Percentiles rank a stretch among this genome's conserved stretches.
These are phyloP conservation scores for Acronicta aceris DNA, from an alignment of 2,888 invertebrate genomes.

Conservation along the genomic window DNA sequence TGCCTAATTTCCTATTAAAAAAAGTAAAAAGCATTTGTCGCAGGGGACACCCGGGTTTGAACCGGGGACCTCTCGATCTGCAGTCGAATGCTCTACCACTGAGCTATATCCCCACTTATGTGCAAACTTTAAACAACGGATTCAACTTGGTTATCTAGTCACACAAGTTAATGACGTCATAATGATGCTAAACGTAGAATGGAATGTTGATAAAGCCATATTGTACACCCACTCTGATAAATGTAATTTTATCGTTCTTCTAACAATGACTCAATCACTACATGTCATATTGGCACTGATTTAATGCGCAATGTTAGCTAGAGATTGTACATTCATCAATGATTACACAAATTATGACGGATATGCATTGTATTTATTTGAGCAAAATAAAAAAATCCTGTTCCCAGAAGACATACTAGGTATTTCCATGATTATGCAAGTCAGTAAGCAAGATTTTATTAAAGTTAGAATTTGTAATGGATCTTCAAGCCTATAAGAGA, in stretches of 20 bases:
- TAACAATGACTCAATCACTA: conserved; percentile 41
- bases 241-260: conserved; percentile 30
- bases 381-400: no score
- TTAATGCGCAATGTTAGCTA: conserved; percentile 18
- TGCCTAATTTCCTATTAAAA: neutral
- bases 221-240: conserved; percentile 51
- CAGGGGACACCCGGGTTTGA: conserved; percentile 86
- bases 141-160: conserved; percentile 16
- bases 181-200: conserved; percentile 20
- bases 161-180: conserved; percentile 35
- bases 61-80: conserved; percentile 86
- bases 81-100: conserved; percentile 86
- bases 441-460: no score
- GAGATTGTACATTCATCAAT: neutral
- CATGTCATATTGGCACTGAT: conserved; percentile 16
- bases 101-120: conserved; percentile 80
- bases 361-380: no score
- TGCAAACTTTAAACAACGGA: conserved; percentile 1
- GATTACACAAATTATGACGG: no score
- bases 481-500: no score
- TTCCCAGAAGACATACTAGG: no score
- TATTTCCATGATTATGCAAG: no score
- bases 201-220: conserved; percentile 42
- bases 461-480: no score
- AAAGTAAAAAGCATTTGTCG: conserved; percentile 15